Conservation (phyloP, 2,797 vertebrate species). For the Myotis planiceps region DNA sequence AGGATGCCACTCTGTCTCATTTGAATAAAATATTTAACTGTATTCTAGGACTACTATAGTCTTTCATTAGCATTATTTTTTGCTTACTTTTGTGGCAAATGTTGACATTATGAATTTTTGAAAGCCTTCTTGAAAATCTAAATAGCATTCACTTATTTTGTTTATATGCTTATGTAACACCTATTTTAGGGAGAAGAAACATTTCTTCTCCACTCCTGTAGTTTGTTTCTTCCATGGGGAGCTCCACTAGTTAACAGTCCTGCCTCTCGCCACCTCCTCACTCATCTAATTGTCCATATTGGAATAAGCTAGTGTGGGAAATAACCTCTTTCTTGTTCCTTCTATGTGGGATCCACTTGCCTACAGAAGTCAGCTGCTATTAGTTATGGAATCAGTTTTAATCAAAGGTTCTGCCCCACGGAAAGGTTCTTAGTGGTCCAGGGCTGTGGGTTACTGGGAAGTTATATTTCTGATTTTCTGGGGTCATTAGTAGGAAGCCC, state of each 20-base stretch:
- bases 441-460: background rate
- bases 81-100: background rate
- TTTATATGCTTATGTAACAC: background rate
- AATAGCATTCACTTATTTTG: background rate
- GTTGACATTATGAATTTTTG: background rate
- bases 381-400: background rate
- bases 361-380: background rate
- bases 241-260: background rate
- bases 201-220: background rate
- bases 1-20: background rate
- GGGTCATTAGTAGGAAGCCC: background rate
- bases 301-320: background rate
- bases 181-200: background rate
- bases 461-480: background rate
- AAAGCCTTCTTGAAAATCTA: background rate
- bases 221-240: background rate
- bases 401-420: background rate
- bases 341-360: background rate
- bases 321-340: background rate
- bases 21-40: background rate
- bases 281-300: background rate
- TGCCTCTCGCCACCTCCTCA: background rate
- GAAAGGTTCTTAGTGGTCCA: background rate
- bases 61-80: background rate
- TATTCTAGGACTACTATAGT: background rate